Evolutionary conservation across 2,797 vertebrate species (phyloP).

Genomic region (Phrynocephalus forsythii): DNA sequence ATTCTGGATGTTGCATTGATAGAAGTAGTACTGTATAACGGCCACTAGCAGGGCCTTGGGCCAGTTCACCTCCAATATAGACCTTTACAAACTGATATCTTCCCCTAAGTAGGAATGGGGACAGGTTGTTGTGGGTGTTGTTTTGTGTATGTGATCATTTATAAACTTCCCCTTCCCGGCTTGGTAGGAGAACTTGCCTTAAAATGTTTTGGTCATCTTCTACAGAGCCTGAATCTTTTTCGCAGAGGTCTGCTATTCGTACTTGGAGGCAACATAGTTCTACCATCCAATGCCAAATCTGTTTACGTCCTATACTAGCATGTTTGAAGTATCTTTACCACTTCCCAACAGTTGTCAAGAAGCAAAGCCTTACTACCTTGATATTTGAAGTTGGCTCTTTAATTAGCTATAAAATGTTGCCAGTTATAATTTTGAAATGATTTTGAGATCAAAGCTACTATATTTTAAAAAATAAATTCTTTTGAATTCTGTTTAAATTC

Average conservation of each 20-base stretch:
- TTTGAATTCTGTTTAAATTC: too few species aligned
- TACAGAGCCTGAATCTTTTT: not conserved
- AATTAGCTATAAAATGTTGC: not conserved
- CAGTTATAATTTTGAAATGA: too few species aligned
- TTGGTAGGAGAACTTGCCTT: not conserved
- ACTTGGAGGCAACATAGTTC: not conserved
- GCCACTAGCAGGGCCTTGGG: too few species aligned
- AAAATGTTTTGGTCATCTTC: not conserved
- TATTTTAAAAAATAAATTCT: too few species aligned
- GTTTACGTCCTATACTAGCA: not conserved
- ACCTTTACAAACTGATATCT: too few species aligned
- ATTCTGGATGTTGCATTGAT: not conserved
- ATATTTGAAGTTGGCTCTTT: not conserved
- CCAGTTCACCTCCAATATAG: too few species aligned
- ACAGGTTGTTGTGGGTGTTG: too few species aligned
- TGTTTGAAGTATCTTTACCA: not conserved
- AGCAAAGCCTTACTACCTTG: not conserved
- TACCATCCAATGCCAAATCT: not conserved
- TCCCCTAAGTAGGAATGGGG: too few species aligned
- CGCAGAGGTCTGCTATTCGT: not conserved
- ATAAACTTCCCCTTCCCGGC: not conserved
- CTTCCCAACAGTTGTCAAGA: not conserved
- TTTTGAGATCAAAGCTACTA: too few species aligned
- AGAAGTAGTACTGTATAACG: too few species aligned
- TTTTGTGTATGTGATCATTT: not conserved